Conservation (phyloP, 1,140 invertebrate species). For the Cyclina sinensis region DNA sequence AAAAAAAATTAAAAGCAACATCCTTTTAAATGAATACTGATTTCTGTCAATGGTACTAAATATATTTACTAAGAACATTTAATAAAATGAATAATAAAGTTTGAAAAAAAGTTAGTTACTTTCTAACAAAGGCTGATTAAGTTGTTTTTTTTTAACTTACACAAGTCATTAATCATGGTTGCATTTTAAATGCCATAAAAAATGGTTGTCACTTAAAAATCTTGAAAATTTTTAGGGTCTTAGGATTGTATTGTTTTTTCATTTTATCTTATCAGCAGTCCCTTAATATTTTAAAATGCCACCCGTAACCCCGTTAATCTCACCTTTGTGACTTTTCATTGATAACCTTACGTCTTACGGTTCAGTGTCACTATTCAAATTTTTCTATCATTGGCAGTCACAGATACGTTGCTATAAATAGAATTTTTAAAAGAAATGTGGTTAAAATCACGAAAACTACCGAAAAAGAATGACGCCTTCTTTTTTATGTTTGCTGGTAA, state of each 20-base stretch:
- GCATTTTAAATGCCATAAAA: background rate
- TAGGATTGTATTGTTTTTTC: too few relatives aligned
- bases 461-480: slow-evolving; percentile 18
- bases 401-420: background rate
- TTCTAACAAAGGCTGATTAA: too few relatives aligned
- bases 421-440: slow-evolving; percentile 24
- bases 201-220: too few relatives aligned
- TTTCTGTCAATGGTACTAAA: too few relatives aligned
- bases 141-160: too few relatives aligned
- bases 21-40: too few relatives aligned
- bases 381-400: slow-evolving; percentile 20
- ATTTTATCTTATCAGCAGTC: slow-evolving; percentile 3
- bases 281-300: slow-evolving; percentile 7
- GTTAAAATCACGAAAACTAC: slow-evolving; percentile 20
- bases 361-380: slow-evolving; percentile 18
- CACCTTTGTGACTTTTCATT: background rate
- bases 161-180: too few relatives aligned
- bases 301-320: slow-evolving; percentile 7
- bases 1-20: too few relatives aligned
- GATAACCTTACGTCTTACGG: background rate
- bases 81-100: too few relatives aligned
- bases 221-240: too few relatives aligned
- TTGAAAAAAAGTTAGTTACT: too few relatives aligned
- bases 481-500: background rate
- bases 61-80: too few relatives aligned